Conservation (phyloP, 1,140 invertebrate genomes). For the Drosophila virilis region DNA sequence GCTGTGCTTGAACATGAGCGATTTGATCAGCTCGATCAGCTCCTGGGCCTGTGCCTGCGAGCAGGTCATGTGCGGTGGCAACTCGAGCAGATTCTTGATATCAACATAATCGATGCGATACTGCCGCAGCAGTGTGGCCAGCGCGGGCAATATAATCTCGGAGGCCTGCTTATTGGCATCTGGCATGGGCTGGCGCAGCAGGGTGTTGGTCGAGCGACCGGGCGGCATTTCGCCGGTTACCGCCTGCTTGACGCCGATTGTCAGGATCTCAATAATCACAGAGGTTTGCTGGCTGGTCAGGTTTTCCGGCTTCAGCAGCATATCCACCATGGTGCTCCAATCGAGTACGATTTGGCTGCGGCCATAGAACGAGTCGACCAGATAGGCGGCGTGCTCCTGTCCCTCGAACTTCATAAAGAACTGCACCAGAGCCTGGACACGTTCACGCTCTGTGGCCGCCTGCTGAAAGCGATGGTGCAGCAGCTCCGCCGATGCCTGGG, state of each 20-base stretch:
- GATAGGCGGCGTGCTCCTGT: slow-evolving; percentile 53
- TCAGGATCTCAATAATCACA: slow-evolving; percentile 52
- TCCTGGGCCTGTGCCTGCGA: background rate
- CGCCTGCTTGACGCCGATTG: slow-evolving; percentile 38
- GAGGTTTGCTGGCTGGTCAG: slow-evolving; percentile 1
- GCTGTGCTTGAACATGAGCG: slow-evolving; percentile 19
- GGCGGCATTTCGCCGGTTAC: slow-evolving; percentile 50
- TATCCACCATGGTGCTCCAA: slow-evolving; percentile 45
- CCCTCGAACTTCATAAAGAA: slow-evolving; percentile 20
- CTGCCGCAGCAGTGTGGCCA: slow-evolving; percentile 25
- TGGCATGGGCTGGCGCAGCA: background rate
- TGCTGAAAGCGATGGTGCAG: background rate
- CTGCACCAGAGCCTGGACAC: slow-evolving; percentile 14
- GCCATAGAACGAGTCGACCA: slow-evolving; percentile 48
- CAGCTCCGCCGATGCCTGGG: slow-evolving; percentile 43
- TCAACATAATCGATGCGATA: background rate
- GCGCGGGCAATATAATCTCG: slow-evolving; percentile 5
- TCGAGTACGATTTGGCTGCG: slow-evolving; percentile 23
- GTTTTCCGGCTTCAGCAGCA: slow-evolving; percentile 20
- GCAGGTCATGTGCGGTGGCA: slow-evolving; percentile 31
- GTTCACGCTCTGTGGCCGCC: background rate
- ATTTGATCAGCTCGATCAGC: slow-evolving; percentile 18
- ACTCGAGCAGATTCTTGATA: slow-evolving; percentile 33
- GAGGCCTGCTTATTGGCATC: slow-evolving; percentile 16
- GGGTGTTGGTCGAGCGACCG: slow-evolving; percentile 35